A percentile compares a stretch with the other conserved stretches of the same genome.
Evolutionary conservation across 2,888 invertebrate species (phyloP).

Genomic region (Salpingus planirostris): DNA sequence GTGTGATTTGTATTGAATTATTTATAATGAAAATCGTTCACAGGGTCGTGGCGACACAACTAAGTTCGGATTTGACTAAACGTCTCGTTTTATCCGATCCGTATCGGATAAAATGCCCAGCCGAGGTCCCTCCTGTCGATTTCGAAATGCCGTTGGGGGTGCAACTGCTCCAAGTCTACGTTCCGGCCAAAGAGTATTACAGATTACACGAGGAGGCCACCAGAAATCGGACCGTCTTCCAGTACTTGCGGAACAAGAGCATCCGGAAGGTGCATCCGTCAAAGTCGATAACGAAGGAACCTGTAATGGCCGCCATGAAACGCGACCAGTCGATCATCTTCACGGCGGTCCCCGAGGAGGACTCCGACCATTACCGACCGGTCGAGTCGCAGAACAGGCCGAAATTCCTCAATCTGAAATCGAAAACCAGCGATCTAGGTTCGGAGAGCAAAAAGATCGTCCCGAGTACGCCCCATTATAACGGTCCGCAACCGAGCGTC

Average conservation of each 20-base stretch:
- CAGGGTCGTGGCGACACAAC: constrained; percentile 74
- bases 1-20: too few relatives aligned
- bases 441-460: constrained; percentile 17
- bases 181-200: constrained; percentile 54
- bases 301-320: constrained; percentile 55
- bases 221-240: constrained; percentile 38
- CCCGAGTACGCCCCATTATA: constrained; percentile 45
- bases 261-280: constrained; percentile 24
- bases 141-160: constrained; percentile 74
- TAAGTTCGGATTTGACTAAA: constrained; percentile 66
- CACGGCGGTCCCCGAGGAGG: constrained; percentile 76
- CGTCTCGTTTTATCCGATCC: constrained; percentile 75
- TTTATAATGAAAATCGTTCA: too few relatives aligned
- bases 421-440: constrained; percentile 29
- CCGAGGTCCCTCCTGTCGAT: constrained; percentile 55
- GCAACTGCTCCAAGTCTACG: constrained; percentile 68
- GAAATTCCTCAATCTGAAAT: constrained; percentile 37
- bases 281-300: constrained; percentile 9
- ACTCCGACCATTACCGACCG: constrained; percentile 32
- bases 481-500: constrained; percentile 66
- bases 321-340: constrained; percentile 72
- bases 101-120: constrained; percentile 73
- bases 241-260: constrained; percentile 23
- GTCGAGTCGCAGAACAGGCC: constrained; percentile 26
- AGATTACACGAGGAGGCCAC: constrained; percentile 44